A percentile compares a stretch with the other conserved stretches of the same genome.
Conservation (phyloP, 2,113 vertebrate species). For the Electrona antarctica region DNA sequence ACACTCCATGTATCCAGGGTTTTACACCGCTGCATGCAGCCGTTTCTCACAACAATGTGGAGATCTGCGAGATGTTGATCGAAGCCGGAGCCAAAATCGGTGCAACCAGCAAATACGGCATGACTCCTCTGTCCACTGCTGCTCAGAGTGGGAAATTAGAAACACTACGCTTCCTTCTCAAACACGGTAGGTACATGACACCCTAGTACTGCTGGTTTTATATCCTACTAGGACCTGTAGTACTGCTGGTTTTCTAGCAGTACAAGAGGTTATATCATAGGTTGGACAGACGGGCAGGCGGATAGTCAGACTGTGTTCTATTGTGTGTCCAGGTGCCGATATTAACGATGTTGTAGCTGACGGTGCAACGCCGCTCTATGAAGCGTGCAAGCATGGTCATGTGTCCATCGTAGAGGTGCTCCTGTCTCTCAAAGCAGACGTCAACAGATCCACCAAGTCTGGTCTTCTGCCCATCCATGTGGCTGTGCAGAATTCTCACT, state of each 20-base stretch:
- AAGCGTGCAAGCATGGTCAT: constrained; percentile 92
- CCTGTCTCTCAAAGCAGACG: constrained; percentile 86
- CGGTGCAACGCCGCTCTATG: constrained; percentile 3
- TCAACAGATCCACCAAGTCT: constrained; percentile 66
- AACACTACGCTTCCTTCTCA: constrained; percentile 84
- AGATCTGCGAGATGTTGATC: constrained; percentile 89
- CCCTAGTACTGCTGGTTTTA: too few relatives aligned
- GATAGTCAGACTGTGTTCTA: too few relatives aligned
- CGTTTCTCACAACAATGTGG: constrained; percentile 81
- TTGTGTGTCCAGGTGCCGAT: constrained; percentile 81
- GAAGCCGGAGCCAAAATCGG: constrained; percentile 87
- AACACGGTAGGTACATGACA: constrained; percentile 60
- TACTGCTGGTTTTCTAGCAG: not conserved
- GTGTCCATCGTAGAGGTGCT: constrained; percentile 83
- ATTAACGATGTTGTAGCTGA: constrained; percentile 90
- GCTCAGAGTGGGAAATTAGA: constrained; percentile 89
- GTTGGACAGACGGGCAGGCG: too few relatives aligned
- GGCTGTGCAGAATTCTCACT: constrained; percentile 64
- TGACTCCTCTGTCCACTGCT: constrained; percentile 88
- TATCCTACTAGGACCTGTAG: too few relatives aligned
- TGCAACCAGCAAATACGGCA: constrained; percentile 84
- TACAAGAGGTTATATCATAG: not conserved
- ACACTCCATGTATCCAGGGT: constrained; percentile 84
- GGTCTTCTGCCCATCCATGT: too few relatives aligned
- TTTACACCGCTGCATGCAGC: constrained; percentile 92